Evolutionary conservation across 2,888 invertebrate species (phyloP).

Genomic region (Netelia inedita): DNA sequence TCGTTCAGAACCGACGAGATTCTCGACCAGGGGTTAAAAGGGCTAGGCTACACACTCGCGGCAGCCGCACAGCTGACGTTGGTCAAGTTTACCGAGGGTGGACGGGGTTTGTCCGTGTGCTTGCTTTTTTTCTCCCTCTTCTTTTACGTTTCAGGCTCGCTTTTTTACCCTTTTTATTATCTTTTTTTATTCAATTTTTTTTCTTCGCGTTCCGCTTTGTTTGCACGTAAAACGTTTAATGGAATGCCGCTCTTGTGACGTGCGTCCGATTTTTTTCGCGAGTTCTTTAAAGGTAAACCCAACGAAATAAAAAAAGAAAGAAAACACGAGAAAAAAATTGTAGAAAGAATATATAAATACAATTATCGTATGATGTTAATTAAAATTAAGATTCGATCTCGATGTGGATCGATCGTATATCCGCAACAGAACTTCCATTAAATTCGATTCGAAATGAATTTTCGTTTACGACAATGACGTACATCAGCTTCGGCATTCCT

Average conservation of each 20-base stretch:
- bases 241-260: not conserved
- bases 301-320: not conserved
- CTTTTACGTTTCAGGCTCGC: not conserved
- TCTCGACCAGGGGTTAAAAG: slow-evolving; percentile 65
- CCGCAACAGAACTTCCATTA: not conserved
- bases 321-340: not conserved
- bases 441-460: not conserved
- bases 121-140: slow-evolving; percentile 13
- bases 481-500: not conserved
- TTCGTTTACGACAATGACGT: not conserved
- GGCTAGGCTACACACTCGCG: slow-evolving; percentile 49
- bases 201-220: not conserved
- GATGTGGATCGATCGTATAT: too few species aligned
- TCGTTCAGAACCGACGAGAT: slow-evolving; percentile 58
- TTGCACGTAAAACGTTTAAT: slow-evolving; percentile 38
- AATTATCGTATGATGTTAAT: not conserved
- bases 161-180: slow-evolving; percentile 27
- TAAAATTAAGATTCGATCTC: too few species aligned
- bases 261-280: not conserved
- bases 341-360: not conserved
- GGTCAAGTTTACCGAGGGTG: slow-evolving; percentile 67
- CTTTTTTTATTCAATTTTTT: slow-evolving; percentile 10
- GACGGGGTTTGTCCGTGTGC: slow-evolving; percentile 21
- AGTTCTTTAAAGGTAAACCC: not conserved
- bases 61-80: slow-evolving; percentile 66